These are phyloP conservation scores for Marisa cornuarietis DNA, from an alignment of 1,140 invertebrate genomes.

Conservation along the genomic window DNA sequence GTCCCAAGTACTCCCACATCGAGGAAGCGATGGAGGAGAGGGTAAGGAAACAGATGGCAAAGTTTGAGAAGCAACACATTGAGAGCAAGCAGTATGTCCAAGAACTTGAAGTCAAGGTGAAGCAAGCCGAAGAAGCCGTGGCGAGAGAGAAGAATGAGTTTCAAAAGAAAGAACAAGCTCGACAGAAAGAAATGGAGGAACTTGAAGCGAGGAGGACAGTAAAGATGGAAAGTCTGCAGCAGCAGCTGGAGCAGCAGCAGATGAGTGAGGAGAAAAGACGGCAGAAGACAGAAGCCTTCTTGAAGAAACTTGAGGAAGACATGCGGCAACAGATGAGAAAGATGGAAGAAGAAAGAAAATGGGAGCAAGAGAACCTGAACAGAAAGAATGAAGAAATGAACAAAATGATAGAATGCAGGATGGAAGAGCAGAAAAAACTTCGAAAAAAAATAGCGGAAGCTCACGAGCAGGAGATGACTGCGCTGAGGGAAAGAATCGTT, in stretches of 20 bases:
- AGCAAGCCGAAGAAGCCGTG: not conserved
- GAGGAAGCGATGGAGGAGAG: conserved; percentile 14
- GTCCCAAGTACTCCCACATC: conserved; percentile 14
- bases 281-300: not conserved
- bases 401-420: not conserved
- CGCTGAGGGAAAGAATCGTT: not conserved
- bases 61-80: not conserved
- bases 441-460: not conserved
- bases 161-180: not conserved
- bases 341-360: not conserved
- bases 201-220: not conserved
- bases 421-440: not conserved
- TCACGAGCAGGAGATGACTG: not conserved
- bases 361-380: not conserved
- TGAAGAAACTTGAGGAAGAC: not conserved
- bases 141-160: not conserved
- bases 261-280: not conserved
- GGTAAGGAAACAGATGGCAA: not conserved
- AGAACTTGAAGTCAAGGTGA: not conserved
- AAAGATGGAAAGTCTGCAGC: not conserved
- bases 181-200: not conserved
- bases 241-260: not conserved
- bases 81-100: conserved; percentile 8
- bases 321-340: not conserved
- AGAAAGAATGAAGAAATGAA: not conserved